These are phyloP conservation scores for Embiotoca jacksoni DNA, from an alignment of 2,113 vertebrate genomes.

Conservation along the genomic window DNA sequence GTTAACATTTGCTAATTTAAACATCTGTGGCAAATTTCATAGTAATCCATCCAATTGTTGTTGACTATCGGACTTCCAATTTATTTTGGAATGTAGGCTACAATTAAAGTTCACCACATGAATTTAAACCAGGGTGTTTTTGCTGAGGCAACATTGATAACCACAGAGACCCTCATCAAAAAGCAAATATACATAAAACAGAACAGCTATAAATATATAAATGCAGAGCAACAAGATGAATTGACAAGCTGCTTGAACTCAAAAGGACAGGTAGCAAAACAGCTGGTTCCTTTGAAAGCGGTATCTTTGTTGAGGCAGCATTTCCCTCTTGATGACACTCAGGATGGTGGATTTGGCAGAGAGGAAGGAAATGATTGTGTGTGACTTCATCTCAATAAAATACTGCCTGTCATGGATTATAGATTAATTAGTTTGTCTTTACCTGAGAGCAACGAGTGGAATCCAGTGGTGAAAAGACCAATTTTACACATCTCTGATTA, in stretches of 20 bases:
- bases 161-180: slow-evolving; percentile 8
- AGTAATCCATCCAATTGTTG: neutral
- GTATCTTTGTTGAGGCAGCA: neutral
- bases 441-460: slow-evolving; percentile 61
- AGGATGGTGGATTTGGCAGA: slow-evolving; percentile 25
- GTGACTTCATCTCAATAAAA: slow-evolving; percentile 59
- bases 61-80: neutral
- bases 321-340: slow-evolving; percentile 7
- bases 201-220: neutral
- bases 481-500: slow-evolving; percentile 69
- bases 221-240: slow-evolving; percentile 8
- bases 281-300: slow-evolving; percentile 1
- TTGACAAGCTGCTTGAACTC: slow-evolving; percentile 8
- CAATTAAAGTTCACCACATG: slow-evolving; percentile 8
- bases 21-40: neutral
- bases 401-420: slow-evolving; percentile 57
- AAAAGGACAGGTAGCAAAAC: neutral
- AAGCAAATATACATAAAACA: neutral
- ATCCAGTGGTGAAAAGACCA: slow-evolving; percentile 51
- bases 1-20: no score
- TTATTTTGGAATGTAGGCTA: neutral
- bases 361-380: slow-evolving; percentile 14
- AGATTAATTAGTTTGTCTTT: slow-evolving; percentile 69
- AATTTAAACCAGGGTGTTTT: slow-evolving; percentile 16
- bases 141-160: slow-evolving; percentile 19